Evolutionary conservation across 92 coral and sea anemone genomes (phyloP).

Genomic region (Diadumene lineata): DNA sequence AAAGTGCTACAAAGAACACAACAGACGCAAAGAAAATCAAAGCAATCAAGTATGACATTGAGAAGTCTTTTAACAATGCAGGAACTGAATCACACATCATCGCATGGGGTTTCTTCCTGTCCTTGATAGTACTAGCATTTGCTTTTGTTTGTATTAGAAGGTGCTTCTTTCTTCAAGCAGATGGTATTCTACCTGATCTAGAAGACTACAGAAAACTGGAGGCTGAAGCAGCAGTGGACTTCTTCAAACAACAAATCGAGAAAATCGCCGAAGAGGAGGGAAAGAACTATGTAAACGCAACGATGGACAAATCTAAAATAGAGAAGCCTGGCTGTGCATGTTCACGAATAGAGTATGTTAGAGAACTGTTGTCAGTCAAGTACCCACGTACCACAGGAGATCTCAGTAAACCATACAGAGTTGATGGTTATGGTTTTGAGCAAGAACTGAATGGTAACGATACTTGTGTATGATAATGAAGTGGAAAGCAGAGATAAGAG

Average conservation of each 20-base stretch:
- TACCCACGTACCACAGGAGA: slow-evolving; percentile 55
- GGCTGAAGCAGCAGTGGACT: slow-evolving; percentile 48
- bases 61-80: slow-evolving; percentile 24
- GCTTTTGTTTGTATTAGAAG: slow-evolving; percentile 40
- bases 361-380: slow-evolving; percentile 12
- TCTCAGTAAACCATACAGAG: slow-evolving; percentile 54
- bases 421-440: neutral
- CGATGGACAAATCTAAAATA: slow-evolving; percentile 1
- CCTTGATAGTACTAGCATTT: slow-evolving; percentile 39
- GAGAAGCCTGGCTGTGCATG: neutral
- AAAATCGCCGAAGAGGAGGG: slow-evolving; percentile 40
- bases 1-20: slow-evolving; percentile 16
- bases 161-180: slow-evolving; percentile 49
- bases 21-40: slow-evolving; percentile 16
- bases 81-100: slow-evolving; percentile 45
- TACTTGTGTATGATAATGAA: neutral
- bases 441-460: slow-evolving; percentile 1
- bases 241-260: slow-evolving; percentile 27
- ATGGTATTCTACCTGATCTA: slow-evolving; percentile 37
- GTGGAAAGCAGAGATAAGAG: neutral
- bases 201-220: slow-evolving; percentile 47
- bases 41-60: slow-evolving; percentile 28
- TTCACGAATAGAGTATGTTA: slow-evolving; percentile 1
- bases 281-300: slow-evolving; percentile 12
- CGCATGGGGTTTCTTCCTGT: slow-evolving; percentile 46